Conservation (phyloP, 1,140 invertebrate genomes). For the Ips nitidus region DNA sequence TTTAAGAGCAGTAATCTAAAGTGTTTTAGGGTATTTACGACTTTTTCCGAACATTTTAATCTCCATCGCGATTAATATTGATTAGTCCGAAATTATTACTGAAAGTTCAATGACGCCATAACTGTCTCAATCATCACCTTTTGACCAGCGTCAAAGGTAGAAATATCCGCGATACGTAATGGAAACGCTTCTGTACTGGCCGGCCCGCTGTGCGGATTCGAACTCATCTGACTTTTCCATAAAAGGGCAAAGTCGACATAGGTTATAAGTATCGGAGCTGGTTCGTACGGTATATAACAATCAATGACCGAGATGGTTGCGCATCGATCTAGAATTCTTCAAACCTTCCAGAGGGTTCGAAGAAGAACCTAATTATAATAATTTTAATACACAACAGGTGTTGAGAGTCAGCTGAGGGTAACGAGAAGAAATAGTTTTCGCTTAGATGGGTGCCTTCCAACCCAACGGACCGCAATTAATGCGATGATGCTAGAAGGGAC, state of each 20-base stretch:
- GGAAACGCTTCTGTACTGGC: constrained; percentile 19
- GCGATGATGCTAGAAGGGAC: constrained; percentile 1
- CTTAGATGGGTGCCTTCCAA: constrained; percentile 17
- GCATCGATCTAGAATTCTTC: constrained; percentile 8
- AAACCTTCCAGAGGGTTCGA: not conserved
- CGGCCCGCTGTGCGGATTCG: constrained; percentile 22
- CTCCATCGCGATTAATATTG: no score
- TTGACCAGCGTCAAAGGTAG: no score
- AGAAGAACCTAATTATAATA: not conserved
- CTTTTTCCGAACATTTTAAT: no score
- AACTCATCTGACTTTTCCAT: constrained; percentile 28
- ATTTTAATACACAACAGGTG: constrained; percentile 12
- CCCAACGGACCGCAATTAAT: constrained; percentile 23
- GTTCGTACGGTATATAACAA: constrained; percentile 32
- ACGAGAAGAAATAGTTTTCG: constrained; percentile 19
- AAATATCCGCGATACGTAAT: not conserved
- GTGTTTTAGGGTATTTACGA: no score
- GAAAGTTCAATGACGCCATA: no score
- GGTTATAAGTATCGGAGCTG: constrained; percentile 18
- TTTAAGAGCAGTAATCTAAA: no score
- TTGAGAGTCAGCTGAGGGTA: constrained; percentile 15
- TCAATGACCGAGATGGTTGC: constrained; percentile 22
- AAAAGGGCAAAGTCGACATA: constrained; percentile 31
- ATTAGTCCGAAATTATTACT: no score
- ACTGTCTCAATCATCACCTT: no score